phyloP scores from a whole-genome alignment of 2,113 vertebrate species.

The Herpetotheres cachinnans region DNA sequence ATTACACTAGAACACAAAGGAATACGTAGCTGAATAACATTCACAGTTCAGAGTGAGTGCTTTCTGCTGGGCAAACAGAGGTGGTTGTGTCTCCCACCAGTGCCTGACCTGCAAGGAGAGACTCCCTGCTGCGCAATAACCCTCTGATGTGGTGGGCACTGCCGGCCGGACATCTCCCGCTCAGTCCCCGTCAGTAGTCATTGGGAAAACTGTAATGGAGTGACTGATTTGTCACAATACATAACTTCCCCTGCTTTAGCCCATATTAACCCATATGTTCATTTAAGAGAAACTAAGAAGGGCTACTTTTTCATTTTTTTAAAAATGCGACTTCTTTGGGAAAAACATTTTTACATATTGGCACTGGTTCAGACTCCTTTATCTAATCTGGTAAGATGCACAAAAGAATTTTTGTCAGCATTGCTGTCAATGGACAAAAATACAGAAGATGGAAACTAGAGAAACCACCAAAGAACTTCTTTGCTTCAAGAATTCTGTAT shows the following conservation, averaged over 20 bases:
- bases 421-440: background rate
- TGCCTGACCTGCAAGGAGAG: background rate
- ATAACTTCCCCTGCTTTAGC: background rate
- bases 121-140: accelerated
- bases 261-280: background rate
- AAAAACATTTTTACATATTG: background rate
- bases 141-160: background rate
- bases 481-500: background rate
- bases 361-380: background rate
- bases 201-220: background rate
- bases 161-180: accelerated
- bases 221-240: background rate
- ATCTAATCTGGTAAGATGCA: background rate
- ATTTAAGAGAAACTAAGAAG: background rate
- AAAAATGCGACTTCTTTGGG: background rate
- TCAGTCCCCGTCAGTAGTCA: background rate
- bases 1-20: background rate
- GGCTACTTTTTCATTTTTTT: too few species aligned
- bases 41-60: background rate
- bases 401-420: background rate
- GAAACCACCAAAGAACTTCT: background rate
- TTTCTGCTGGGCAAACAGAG: background rate
- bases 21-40: background rate
- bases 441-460: background rate
- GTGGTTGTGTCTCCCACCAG: background rate